A percentile compares a stretch with the other conserved stretches of the same genome.
Conservation (phyloP, 1,140 invertebrate species). For the Macrostomum lignano region DNA sequence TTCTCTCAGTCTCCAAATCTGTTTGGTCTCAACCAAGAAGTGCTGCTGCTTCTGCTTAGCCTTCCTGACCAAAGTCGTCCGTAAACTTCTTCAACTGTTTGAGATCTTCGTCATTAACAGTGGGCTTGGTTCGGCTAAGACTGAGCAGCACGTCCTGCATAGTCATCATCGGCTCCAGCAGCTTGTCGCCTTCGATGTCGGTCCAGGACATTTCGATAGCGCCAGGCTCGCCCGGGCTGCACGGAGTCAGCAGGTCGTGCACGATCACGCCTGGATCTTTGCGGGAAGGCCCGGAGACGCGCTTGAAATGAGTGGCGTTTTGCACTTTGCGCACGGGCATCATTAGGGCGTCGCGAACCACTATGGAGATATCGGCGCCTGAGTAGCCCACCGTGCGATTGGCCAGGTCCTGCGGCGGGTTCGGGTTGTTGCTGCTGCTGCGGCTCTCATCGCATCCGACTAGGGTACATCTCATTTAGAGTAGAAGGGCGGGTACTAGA, state of each 20-base stretch:
- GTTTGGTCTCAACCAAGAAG: too few relatives aligned
- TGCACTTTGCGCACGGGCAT: slow-evolving; percentile 93
- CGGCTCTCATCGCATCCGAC: too few relatives aligned
- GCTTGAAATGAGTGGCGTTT: slow-evolving; percentile 74
- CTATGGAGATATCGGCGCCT: slow-evolving; percentile 88
- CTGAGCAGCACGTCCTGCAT: slow-evolving; percentile 78
- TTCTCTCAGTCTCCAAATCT: too few relatives aligned
- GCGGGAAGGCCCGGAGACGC: slow-evolving; percentile 52
- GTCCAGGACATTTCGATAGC: slow-evolving; percentile 91
- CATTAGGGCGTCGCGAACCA: slow-evolving; percentile 89
- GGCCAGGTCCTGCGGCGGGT: slow-evolving; percentile 48
- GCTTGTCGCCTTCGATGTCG: slow-evolving; percentile 70
- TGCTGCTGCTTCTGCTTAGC: background rate
- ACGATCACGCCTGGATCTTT: slow-evolving; percentile 47
- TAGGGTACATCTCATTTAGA: too few relatives aligned
- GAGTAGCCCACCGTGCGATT: slow-evolving; percentile 64
- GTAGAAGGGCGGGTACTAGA: too few relatives aligned
- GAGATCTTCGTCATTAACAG: slow-evolving; percentile 83
- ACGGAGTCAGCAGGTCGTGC: slow-evolving; percentile 72
- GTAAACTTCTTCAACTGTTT: slow-evolving; percentile 75
- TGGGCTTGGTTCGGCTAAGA: slow-evolving; percentile 68
- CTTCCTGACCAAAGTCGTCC: slow-evolving; percentile 59
- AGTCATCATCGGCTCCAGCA: slow-evolving; percentile 73
- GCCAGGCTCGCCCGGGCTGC: slow-evolving; percentile 65
- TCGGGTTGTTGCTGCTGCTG: too few relatives aligned